Evolutionary conservation across 2,113 vertebrate genomes (phyloP).

Genomic region (Boulengeromyrus knoepffleri): DNA sequence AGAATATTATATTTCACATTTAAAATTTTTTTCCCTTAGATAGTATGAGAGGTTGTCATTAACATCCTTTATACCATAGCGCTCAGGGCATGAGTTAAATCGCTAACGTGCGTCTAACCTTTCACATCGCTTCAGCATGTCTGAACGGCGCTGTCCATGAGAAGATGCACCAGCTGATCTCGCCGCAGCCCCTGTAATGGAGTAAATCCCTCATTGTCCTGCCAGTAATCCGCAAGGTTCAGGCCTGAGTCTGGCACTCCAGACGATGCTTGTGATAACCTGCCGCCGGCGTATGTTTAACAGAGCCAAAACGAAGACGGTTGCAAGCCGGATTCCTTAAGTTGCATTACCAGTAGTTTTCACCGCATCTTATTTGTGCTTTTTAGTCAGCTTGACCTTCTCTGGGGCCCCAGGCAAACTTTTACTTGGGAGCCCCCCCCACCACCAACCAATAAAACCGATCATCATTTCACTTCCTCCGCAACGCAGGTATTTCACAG

Average conservation of each 20-base stretch:
- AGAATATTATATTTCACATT: not conserved
- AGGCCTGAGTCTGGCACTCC: constrained; percentile 3
- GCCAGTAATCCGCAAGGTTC: constrained; percentile 31
- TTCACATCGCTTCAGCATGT: not conserved
- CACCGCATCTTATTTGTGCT: not conserved
- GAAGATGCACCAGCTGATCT: constrained; percentile 21
- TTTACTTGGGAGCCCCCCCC: not conserved
- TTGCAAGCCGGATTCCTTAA: not conserved
- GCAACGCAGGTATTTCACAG: not conserved
- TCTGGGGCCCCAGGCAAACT: not conserved
- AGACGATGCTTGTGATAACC: not conserved
- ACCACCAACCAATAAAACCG: not conserved
- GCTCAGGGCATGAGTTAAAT: not conserved
- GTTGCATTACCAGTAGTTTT: not conserved
- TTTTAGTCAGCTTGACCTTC: not conserved
- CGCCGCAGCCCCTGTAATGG: constrained; percentile 3
- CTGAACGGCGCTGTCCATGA: not conserved
- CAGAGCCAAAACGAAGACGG: not conserved
- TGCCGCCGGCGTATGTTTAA: not conserved
- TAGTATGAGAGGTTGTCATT: not conserved
- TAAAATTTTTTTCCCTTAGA: not conserved
- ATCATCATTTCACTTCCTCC: not conserved
- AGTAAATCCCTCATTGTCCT: constrained; percentile 28
- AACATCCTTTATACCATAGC: not conserved
- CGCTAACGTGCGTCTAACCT: not conserved